Evolutionary conservation across 1,140 invertebrate species (phyloP).

Genomic region (Hirudo medicinalis): DNA sequence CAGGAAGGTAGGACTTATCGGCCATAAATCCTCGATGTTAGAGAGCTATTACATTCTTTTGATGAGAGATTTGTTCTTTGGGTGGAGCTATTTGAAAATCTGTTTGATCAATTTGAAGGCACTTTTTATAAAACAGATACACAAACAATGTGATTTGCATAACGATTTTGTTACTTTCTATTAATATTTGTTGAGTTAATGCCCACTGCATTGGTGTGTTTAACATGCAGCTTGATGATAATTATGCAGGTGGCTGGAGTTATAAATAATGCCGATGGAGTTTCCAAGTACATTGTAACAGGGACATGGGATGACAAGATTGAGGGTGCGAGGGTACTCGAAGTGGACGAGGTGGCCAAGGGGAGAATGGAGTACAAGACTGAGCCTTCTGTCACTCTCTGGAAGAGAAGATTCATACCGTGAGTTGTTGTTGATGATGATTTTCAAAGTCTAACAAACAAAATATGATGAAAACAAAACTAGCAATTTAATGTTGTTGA

Average conservation of each 20-base stretch:
- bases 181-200: too few relatives aligned
- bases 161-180: too few relatives aligned
- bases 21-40: neutral
- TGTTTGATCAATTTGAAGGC: too few relatives aligned
- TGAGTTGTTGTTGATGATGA: slow-evolving; percentile 27
- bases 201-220: too few relatives aligned
- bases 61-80: too few relatives aligned
- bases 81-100: too few relatives aligned
- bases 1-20: slow-evolving; percentile 56
- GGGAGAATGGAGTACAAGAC: slow-evolving; percentile 79
- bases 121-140: too few relatives aligned
- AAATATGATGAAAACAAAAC: too few relatives aligned
- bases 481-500: too few relatives aligned
- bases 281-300: slow-evolving; percentile 63
- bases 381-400: slow-evolving; percentile 64
- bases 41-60: neutral
- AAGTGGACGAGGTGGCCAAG: slow-evolving; percentile 51
- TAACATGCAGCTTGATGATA: neutral
- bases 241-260: slow-evolving; percentile 53
- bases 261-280: slow-evolving; percentile 50
- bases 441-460: too few relatives aligned
- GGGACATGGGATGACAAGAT: slow-evolving; percentile 91
- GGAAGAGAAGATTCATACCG: slow-evolving; percentile 66
- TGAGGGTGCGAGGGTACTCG: slow-evolving; percentile 78
- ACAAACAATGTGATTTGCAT: too few relatives aligned